These are phyloP conservation scores for Apamea sordens DNA, from an alignment of 2,888 invertebrate genomes.

Conservation along the genomic window DNA sequence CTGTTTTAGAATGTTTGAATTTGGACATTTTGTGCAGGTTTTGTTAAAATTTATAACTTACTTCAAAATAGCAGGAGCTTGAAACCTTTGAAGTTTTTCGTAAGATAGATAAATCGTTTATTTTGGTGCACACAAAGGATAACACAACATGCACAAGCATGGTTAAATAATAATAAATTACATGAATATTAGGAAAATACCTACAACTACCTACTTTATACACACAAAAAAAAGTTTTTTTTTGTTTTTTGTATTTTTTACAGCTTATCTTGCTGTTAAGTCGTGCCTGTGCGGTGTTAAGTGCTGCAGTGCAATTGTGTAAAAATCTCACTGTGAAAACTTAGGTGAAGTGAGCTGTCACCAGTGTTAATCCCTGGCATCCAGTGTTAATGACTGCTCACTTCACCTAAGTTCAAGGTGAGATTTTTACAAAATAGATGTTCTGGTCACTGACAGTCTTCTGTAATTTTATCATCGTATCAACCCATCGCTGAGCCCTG, in stretches of 20 bases:
- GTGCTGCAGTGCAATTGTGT: too few species aligned
- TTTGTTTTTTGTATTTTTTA: background rate
- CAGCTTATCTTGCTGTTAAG: background rate
- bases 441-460: background rate
- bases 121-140: background rate
- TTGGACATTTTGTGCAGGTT: slow-evolving; percentile 11
- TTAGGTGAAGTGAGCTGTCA: too few species aligned
- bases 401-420: too few species aligned
- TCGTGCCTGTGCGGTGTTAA: background rate
- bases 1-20: slow-evolving; percentile 38
- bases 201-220: too few species aligned
- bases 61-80: background rate
- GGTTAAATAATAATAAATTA: background rate
- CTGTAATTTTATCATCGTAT: background rate
- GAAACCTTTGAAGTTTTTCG: background rate
- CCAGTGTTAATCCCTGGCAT: too few species aligned
- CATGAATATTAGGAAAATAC: too few species aligned
- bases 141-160: background rate
- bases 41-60: background rate
- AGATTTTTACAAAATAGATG: too few species aligned
- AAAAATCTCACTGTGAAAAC: too few species aligned
- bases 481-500: too few species aligned
- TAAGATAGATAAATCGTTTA: background rate
- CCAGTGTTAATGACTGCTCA: too few species aligned
- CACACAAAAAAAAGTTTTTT: background rate